phyloP scores from a whole-genome alignment of 1,140 invertebrate genomes.

The Oscheius sp. region DNA sequence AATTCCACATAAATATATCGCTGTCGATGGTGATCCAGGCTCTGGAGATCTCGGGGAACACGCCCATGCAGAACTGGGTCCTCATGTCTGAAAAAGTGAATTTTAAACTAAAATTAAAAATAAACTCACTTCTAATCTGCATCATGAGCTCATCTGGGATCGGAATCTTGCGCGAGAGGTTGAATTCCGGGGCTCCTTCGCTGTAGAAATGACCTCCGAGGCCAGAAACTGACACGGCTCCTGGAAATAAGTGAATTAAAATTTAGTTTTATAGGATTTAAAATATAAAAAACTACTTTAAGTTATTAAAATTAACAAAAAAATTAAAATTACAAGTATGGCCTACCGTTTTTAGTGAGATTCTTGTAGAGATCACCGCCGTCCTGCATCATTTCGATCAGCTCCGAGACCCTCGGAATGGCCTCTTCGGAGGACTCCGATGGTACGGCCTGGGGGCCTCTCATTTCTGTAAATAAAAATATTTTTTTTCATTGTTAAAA shows the following conservation, averaged over 20 bases:
- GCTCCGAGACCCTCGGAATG: background rate
- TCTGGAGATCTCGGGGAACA: constrained; percentile 89
- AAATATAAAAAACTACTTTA: no score
- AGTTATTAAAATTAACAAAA: no score
- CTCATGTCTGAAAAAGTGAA: constrained; percentile 73
- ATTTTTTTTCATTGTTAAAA: background rate
- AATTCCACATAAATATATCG: constrained; percentile 94
- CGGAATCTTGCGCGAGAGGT: constrained; percentile 17
- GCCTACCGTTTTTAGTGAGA: constrained; percentile 5
- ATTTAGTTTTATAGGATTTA: no score
- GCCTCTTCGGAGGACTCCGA: background rate
- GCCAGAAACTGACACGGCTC: constrained; percentile 20
- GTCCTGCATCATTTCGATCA: constrained; percentile 14
- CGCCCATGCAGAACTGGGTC: constrained; percentile 88
- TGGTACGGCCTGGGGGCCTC: background rate
- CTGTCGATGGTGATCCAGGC: constrained; percentile 97
- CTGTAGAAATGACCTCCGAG: constrained; percentile 23
- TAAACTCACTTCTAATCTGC: constrained; percentile 48
- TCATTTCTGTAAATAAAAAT: no score
- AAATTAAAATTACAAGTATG: background rate
- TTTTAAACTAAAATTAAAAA: background rate
- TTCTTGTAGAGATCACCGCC: constrained; percentile 3
- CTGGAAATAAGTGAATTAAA: background rate
- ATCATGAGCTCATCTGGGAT: constrained; percentile 48
- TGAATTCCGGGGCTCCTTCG: constrained; percentile 25